phyloP scores from a whole-genome alignment of 1,140 invertebrate species.

The Drosophila tani region DNA sequence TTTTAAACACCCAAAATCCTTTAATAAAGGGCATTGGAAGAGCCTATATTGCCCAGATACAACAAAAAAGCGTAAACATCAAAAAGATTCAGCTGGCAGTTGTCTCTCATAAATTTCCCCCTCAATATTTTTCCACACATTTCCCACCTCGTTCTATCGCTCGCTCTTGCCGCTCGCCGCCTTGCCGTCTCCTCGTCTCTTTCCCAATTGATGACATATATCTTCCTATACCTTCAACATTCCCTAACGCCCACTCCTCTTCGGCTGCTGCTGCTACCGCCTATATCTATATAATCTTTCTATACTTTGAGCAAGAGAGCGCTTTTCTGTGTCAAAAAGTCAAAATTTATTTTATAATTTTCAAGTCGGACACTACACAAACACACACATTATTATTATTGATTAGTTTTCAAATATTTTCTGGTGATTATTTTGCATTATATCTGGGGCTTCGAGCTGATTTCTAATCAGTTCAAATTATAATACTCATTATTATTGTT shows the following conservation, averaged over 20 bases:
- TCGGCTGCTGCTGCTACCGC: background rate
- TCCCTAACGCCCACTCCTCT: constrained; percentile 33
- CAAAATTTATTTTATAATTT: constrained; percentile 31
- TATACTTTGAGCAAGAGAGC: background rate
- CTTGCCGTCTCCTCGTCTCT: background rate
- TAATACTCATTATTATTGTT: constrained; percentile 26
- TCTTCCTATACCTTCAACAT: constrained; percentile 39
- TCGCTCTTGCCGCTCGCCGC: background rate
- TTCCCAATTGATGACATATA: constrained; percentile 36
- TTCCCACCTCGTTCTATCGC: constrained; percentile 23
- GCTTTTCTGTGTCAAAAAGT: constrained; percentile 37
- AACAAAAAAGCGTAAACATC: constrained; percentile 17
- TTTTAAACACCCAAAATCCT: background rate
- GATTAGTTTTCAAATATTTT: constrained; percentile 38
- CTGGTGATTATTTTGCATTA: constrained; percentile 46
- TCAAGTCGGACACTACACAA: background rate
- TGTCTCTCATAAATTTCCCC: constrained; percentile 74
- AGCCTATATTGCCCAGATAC: background rate
- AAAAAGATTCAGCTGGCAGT: constrained; percentile 62
- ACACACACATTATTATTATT: constrained; percentile 8
- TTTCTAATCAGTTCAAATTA: constrained; percentile 21
- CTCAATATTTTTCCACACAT: constrained; percentile 35
- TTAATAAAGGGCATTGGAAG: constrained; percentile 14
- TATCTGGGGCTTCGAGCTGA: constrained; percentile 9
- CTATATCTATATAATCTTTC: constrained; percentile 10